Conservation (phyloP, 2,797 vertebrate species). For the Sciurus carolinensis region DNA sequence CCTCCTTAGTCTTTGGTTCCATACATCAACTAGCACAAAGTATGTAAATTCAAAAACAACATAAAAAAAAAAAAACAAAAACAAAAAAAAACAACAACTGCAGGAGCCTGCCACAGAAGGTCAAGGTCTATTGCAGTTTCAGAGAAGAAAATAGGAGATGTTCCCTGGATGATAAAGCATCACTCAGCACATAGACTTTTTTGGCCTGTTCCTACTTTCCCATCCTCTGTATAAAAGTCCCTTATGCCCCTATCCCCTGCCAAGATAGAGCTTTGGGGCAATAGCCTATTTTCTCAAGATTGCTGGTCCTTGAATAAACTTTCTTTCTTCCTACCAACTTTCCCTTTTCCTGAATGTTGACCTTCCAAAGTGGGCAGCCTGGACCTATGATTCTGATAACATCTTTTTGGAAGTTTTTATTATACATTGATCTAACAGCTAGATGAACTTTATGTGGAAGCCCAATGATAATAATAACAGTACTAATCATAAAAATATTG, state of each 20-base stretch:
- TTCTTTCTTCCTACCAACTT: neutral
- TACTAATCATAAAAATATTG: neutral
- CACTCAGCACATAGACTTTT: neutral
- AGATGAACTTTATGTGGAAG: neutral
- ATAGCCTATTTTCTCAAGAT: neutral
- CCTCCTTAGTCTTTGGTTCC: neutral
- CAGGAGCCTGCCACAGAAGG: too few relatives aligned
- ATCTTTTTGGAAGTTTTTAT: neutral
- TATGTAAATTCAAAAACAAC: neutral
- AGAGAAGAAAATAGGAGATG: too few relatives aligned
- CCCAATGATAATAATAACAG: neutral
- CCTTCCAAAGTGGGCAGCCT: neutral
- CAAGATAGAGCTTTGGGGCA: neutral
- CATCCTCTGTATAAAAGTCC: neutral
- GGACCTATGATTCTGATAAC: neutral
- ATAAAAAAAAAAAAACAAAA: too few relatives aligned
- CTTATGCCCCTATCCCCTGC: neutral
- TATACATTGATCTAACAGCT: neutral
- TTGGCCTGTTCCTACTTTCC: neutral
- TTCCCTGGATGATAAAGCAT: neutral
- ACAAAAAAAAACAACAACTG: neutral
- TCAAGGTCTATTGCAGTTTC: neutral
- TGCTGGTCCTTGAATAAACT: neutral
- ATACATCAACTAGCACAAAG: neutral
- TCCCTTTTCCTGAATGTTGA: neutral